Base-by-base conservation (phyloP, 2,888 invertebrate species). In the Pseudeuparius sepicola region DNA sequence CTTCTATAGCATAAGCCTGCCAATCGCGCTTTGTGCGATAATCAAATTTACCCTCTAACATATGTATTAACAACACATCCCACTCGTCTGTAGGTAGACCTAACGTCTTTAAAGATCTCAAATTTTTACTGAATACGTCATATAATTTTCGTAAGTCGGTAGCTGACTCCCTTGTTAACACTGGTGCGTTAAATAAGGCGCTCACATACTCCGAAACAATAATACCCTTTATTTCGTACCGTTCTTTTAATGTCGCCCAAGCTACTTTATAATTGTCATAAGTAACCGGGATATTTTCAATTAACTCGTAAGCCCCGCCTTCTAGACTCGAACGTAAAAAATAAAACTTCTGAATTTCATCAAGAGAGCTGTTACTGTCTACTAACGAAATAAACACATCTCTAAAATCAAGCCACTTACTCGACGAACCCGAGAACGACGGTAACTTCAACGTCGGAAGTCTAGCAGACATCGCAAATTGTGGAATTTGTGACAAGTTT, bases 181-280 rank as follows among this genome's bases (percentile, higher is more conserved):
- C 11, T n/a, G 24, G 17, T 15, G 37, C 18, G 15, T 38, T 30
- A 32, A 45, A 45, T 9, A 49, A 15, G 3, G 45, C 39, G 13
- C 40, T 41, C 3, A 48, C 26, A 25, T 47, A 44, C 20, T 36
- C 40, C 13, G 46, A 33, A 12, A 46, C 31, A 9, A 49, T 39
- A 4, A 44, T 25, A 4, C 20, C 14, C 31, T 40, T 39, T 24
- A 44, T 46, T 20, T 44, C 37, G 31, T 27, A 49, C 7, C 46
- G 31, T 9, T 46, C 34, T n/a, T 18, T 31, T 24, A 47, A 27
- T 13, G 44, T 18, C 11, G 42, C 32, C 43, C 41, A 49, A 9
- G 49, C 42, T 12, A 37, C 33, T 24, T 16, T 15, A 31, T 47
- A 48, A 37, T 46, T 47, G 3, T 30, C 10, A 4, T 25, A 27